Evolutionary conservation across 2,888 invertebrate species (phyloP), one percentile per base, ranked within the genome.

Genomic region (Argyresthia albistria): DNA sequence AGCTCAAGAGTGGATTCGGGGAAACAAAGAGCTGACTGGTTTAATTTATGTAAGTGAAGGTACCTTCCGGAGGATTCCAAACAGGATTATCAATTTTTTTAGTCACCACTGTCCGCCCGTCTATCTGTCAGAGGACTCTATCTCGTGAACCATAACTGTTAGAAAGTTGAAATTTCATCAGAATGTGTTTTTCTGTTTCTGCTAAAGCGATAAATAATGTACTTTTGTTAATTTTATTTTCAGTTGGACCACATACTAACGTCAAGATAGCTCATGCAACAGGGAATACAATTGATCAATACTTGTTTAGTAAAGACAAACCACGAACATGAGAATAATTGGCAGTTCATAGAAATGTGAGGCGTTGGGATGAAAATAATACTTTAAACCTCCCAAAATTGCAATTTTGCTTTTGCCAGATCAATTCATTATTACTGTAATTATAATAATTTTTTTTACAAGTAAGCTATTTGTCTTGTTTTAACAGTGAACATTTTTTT

Each of bases 191-290:
- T 45, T 15, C 14, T 15, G 14, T 15, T 45, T 11, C 8, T 12
- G n/a, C n/a, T n/a, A n/a, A n/a, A n/a, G n/a, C n/a, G n/a, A n/a
- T n/a, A 10, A 12, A 42, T 12, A 8, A 42, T 4, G 1, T 8
- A 45, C 9, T 8, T 45, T 9, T 15, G 1, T 45, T 12, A 14
- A 14, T 45, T 45, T 7, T 8, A 14, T 45, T 49, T 49, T 37
- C 49, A 49, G 49, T 37, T 6, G 49, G 49, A 14, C 9, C 37
- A 1, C 14, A 49, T 14, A 37, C 49, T 4, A 11, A 11, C 8
- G 49, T 37, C 4, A 49, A 49, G 14, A 49, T 49, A 53, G 73
- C 14, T 47, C 2, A 9, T 39, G 10, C n/a, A n/a, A 39, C 9
- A 39, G 10, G 10, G 39, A 39, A 3, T 9, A 8, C 39, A 39